Conservation (phyloP, 2,113 vertebrate species). For the Gallinago media region DNA sequence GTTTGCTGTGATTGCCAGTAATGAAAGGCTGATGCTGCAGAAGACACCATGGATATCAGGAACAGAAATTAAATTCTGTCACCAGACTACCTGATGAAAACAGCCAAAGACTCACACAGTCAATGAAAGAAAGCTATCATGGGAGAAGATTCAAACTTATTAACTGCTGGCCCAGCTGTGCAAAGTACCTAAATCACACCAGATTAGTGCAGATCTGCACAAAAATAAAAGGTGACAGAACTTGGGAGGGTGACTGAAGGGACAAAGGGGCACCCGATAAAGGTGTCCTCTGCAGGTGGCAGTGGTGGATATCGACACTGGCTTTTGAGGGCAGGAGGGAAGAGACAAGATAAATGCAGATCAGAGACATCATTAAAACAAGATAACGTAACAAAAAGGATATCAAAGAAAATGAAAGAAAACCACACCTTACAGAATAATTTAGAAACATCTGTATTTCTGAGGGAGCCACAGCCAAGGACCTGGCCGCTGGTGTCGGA, state of each 20-base stretch:
- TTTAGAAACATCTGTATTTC: background rate
- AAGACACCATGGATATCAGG: fast-evolving
- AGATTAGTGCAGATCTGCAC: background rate
- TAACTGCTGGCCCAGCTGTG: background rate
- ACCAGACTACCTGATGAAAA: background rate
- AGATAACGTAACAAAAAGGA: background rate
- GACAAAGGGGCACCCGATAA: fast-evolving
- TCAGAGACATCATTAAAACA: background rate
- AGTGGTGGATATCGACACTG: fast-evolving
- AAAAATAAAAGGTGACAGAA: background rate
- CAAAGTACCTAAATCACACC: background rate
- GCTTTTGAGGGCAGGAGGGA: background rate
- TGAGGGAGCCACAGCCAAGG: background rate
- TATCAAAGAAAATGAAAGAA: background rate
- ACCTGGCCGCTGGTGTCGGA: background rate
- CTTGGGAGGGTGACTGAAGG: background rate
- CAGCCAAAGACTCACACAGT: background rate
- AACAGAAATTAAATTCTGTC: background rate
- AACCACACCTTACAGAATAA: background rate
- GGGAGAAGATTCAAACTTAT: background rate
- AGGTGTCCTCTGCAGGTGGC: background rate
- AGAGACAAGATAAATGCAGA: background rate
- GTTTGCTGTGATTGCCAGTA: background rate
- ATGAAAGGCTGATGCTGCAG: background rate
- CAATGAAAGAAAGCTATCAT: background rate